These are phyloP conservation scores for Biston stratarius DNA, from an alignment of 2,888 invertebrate species.

Conservation along the genomic window DNA sequence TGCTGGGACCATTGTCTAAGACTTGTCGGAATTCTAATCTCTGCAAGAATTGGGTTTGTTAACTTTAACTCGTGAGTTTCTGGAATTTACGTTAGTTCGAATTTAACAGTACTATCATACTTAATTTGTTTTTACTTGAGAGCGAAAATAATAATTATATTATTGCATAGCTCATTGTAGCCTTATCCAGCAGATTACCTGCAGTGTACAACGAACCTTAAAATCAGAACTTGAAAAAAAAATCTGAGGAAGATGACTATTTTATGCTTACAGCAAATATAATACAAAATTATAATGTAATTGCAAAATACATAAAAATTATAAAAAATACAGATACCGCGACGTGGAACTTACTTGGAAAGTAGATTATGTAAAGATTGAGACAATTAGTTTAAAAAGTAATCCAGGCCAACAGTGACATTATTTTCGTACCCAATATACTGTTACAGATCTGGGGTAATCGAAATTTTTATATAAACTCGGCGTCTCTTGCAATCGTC, in stretches of 20 bases:
- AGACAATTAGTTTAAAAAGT: constrained; percentile 20
- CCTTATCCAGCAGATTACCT: too few relatives aligned
- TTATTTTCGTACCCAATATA: constrained; percentile 34
- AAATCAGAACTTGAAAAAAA: too few relatives aligned
- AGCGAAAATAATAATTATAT: neutral
- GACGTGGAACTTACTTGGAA: neutral
- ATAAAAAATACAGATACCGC: neutral
- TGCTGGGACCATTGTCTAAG: constrained; percentile 41
- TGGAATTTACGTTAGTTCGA: neutral
- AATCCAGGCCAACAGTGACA: constrained; percentile 21
- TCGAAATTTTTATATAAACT: constrained; percentile 22
- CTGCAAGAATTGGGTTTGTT: constrained; percentile 26
- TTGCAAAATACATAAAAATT: neutral
- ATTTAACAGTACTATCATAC: constrained; percentile 7
- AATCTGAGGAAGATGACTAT: too few relatives aligned
- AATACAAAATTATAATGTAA: neutral
- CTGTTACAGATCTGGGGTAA: constrained; percentile 40
- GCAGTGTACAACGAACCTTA: too few relatives aligned
- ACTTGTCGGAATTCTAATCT: constrained; percentile 35
- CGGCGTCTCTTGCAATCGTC: constrained; percentile 22
- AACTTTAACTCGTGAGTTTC: constrained; percentile 9
- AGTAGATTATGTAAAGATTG: constrained; percentile 14
- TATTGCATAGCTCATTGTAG: too few relatives aligned
- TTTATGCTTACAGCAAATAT: neutral
- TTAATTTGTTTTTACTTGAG: neutral